Evolutionary conservation across 1,140 invertebrate species (phyloP).

Genomic region (Drosophila bipectinata): DNA sequence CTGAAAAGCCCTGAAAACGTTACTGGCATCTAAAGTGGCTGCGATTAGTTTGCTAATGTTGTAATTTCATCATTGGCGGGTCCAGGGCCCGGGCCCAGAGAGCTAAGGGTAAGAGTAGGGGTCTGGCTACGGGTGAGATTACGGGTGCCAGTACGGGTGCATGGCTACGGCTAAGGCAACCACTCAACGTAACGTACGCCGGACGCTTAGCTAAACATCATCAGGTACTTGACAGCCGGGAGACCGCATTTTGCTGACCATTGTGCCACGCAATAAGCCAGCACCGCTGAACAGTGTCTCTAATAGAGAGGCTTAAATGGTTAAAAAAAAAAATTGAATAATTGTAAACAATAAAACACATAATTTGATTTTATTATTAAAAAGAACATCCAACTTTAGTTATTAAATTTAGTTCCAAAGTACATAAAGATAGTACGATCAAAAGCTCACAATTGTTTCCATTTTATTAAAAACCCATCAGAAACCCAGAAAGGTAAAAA

Average conservation of each 20-base stretch:
- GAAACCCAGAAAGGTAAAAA: too few relatives aligned
- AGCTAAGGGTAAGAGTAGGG: constrained; percentile 8
- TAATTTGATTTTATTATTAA: too few relatives aligned
- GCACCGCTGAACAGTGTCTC: constrained; percentile 24
- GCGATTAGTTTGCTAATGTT: constrained; percentile 82
- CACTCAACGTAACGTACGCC: constrained; percentile 50
- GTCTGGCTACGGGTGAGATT: neutral
- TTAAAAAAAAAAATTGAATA: too few relatives aligned
- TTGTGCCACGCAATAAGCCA: constrained; percentile 24
- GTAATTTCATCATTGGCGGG: constrained; percentile 77
- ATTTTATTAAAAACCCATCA: too few relatives aligned
- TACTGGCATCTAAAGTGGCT: constrained; percentile 78
- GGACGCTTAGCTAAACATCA: constrained; percentile 75
- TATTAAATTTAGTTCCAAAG: too few relatives aligned
- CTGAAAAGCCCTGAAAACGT: constrained; percentile 39
- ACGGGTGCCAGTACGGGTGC: constrained; percentile 3
- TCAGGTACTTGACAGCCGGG: constrained; percentile 74
- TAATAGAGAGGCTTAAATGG: too few relatives aligned
- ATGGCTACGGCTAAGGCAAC: constrained; percentile 3
- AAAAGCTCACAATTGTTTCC: too few relatives aligned
- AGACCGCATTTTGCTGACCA: constrained; percentile 64
- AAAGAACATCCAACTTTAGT: too few relatives aligned
- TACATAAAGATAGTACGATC: too few relatives aligned
- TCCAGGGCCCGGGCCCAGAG: constrained; percentile 2
- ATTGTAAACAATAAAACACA: too few relatives aligned